Base-by-base conservation (phyloP, 1,140 invertebrate genomes). In the Drosophila mauritiana region DNA sequence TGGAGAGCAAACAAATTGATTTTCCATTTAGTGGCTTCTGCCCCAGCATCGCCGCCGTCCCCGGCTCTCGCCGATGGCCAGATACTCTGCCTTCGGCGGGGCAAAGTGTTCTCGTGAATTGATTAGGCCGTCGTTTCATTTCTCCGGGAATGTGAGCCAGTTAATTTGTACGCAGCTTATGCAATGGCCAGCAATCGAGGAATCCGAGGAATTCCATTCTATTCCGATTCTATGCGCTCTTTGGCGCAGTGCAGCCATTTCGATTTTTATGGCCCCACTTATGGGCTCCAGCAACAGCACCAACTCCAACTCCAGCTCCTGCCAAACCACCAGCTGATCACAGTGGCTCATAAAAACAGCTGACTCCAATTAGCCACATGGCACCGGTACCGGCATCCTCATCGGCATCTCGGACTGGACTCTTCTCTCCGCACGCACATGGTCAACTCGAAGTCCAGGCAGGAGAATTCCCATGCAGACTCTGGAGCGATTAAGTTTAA, bases 301-400 rank as follows among this genome's bases (percentile, higher is more conserved):
- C 31, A 31, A 2, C 7, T 31, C 31, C 31, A 31, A 7, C 49
- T 49, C 15, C 52, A 45, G 40, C 57, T 69, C 61, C 61, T 74
- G 81, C 49, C 77, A 76, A 86, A 79, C 83, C 37, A 88, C 78
- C 82, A 89, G 85, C 84, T 88, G 83, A 88, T 86, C 64, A 53
- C 17, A 36, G 22, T 39, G 77, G 51, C 46, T 58, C 54, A 72
- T 78, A 72, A 80, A 81, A 88, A 89, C 84, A 89, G 84, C 84
- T 89, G 84, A 89, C 84, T 89, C 68, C 80, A 89, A 89, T 88
- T 89, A 89, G 65, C 80, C 85, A 89, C 73, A 84, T 89, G 84
- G 76, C 65, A 84, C 11, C 22, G 45, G 12, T 13, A 34, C 12
- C 37, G 37, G 12, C 37, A 34, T 34, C 34, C 10, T 34, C 34